These are phyloP conservation scores for Tachysurus fulvidraco DNA, from an alignment of 2,113 vertebrate species.

Conservation along the genomic window DNA sequence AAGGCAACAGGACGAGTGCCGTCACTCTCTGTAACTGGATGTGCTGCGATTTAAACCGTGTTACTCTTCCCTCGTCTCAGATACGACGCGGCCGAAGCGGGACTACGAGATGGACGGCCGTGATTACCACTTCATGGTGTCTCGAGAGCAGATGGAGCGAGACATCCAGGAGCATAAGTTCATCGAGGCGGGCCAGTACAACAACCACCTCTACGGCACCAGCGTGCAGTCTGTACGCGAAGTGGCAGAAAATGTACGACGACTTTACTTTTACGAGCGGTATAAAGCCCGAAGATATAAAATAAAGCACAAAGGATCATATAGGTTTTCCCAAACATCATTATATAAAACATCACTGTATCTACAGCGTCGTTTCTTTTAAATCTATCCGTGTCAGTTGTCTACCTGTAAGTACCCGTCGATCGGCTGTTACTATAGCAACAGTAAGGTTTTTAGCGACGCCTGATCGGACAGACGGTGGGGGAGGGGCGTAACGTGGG, in stretches of 20 bases:
- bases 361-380: background rate
- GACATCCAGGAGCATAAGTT: constrained; percentile 98
- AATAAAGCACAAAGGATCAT: background rate
- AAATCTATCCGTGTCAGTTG: background rate
- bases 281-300: background rate
- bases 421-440: background rate
- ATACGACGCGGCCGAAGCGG: constrained; percentile 94
- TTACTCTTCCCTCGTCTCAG: constrained; percentile 60
- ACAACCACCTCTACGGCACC: constrained; percentile 96
- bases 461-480: background rate
- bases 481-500: too few relatives aligned
- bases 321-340: background rate
- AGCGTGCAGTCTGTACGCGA: constrained; percentile 96
- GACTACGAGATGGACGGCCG: constrained; percentile 96
- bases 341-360: background rate
- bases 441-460: background rate
- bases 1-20: background rate
- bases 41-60: background rate
- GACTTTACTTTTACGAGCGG: background rate
- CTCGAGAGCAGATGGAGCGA: constrained; percentile 96
- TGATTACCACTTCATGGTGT: constrained; percentile 95
- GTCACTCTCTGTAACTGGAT: background rate
- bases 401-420: background rate
- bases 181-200: constrained; percentile 99
- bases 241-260: constrained; percentile 92